phyloP scores from a whole-genome alignment of 2,113 vertebrate genomes.

The Lophius piscatorius region DNA sequence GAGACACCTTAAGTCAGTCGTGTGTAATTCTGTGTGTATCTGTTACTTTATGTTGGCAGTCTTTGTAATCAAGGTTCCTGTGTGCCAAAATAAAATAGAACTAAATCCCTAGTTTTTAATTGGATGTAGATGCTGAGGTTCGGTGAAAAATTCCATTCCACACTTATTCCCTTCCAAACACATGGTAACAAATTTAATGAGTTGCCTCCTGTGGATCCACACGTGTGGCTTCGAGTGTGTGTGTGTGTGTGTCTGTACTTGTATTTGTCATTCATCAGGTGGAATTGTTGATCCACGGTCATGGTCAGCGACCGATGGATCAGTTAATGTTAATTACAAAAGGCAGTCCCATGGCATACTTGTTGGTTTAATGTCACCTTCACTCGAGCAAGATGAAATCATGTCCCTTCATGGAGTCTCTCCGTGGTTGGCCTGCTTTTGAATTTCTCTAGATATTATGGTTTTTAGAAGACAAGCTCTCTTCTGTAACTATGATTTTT shows the following conservation, averaged over 20 bases:
- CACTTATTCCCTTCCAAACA: slow-evolving; percentile 4
- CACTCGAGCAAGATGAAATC: not conserved
- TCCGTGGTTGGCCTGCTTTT: slow-evolving; percentile 24
- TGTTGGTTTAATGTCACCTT: slow-evolving; percentile 12
- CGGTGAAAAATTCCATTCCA: slow-evolving; percentile 17
- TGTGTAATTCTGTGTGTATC: not conserved
- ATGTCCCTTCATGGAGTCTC: not conserved
- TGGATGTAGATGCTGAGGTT: slow-evolving; percentile 42
- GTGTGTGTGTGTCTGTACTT: too few relatives aligned
- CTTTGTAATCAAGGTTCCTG: slow-evolving; percentile 14
- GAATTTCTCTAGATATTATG: slow-evolving; percentile 11
- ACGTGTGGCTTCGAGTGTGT: too few relatives aligned
- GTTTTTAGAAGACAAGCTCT: slow-evolving; percentile 28
- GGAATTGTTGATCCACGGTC: too few relatives aligned
- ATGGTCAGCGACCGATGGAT: slow-evolving; percentile 54
- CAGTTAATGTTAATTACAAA: slow-evolving; percentile 71
- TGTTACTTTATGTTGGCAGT: slow-evolving; percentile 1
- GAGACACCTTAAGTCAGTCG: too few relatives aligned
- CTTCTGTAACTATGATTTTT: not conserved
- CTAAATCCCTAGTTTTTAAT: slow-evolving; percentile 36
- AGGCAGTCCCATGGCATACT: slow-evolving; percentile 29
- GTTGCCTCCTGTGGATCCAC: too few relatives aligned
- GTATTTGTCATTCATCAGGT: too few relatives aligned
- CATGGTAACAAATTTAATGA: slow-evolving; percentile 38
- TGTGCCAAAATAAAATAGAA: slow-evolving; percentile 33